Base-by-base conservation (phyloP, 1,140 invertebrate genomes). In the Caenorhabditis inopinata region DNA sequence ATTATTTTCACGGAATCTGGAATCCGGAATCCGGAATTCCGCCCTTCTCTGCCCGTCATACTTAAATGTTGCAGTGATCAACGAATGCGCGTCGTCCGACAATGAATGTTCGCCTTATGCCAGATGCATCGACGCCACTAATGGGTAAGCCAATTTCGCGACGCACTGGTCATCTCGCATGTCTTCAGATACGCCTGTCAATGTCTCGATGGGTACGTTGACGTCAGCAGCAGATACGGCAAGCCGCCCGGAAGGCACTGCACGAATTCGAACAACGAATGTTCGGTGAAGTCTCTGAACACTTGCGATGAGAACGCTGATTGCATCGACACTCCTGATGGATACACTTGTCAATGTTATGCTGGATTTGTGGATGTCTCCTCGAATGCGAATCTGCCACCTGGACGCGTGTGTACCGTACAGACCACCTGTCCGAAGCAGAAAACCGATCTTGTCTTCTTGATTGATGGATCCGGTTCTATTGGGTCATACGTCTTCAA, bases 261-360 rank as follows among this genome's bases (percentile, higher is more conserved):
- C 62, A 83, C 76, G 25, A 88, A 88, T 76, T 86, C 88, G 11
- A 87, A 83, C 77, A 89, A 88, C 74, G 87, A 88, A 78, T 88
- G 87, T 77, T 25, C 81, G 3, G 78, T 79, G 25, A 76, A 83
- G 25, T 74, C 84, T 21, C 62, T 87, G 51, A 85, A 88, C 48
- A 88, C 88, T 29, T 90, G 89, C 80, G 84, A 89, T 78, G 85
- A 85, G n/a, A 87, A 89, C 80, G 89, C 89, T 6, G 83, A 86
- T 29, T 90, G 90, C 83, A 82, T 87, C n/a, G 89, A 90, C 73
- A 83, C 83, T 6, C 78, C 84, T 18, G 89, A 89, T 18, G 74
- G 84, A 9, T 90, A 85, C 80, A 85, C 85, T 11, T 90, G 90
- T 83, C 76, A 85, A 25, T 90, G 90, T 82, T 85, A 89, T 27